Evolutionary conservation across 2,888 invertebrate species (phyloP).

Genomic region (Dolomedes plantarius): DNA sequence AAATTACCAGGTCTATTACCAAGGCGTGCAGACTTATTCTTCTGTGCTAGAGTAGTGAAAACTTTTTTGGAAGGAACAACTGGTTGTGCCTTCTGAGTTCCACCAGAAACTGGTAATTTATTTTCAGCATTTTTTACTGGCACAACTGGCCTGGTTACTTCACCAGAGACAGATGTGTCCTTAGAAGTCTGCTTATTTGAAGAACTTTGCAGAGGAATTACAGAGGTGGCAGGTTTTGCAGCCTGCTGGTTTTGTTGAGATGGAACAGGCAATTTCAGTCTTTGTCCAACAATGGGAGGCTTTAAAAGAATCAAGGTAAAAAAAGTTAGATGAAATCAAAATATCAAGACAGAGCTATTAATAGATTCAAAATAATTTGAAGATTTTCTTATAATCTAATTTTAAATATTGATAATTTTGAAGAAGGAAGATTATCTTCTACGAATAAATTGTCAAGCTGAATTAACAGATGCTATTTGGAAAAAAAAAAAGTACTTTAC

Average conservation of each 20-base stretch:
- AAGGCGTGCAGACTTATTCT: background rate
- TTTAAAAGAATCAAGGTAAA: no score
- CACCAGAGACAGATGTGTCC: background rate
- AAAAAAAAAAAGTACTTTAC: no score
- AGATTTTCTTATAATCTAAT: no score
- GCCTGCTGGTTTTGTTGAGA: constrained; percentile 1
- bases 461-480: no score
- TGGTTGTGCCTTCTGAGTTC: background rate
- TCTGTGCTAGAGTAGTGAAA: background rate
- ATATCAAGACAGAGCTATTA: no score
- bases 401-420: no score
- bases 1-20: background rate
- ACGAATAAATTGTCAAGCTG: no score
- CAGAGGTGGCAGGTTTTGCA: background rate
- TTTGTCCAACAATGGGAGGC: constrained; percentile 16
- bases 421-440: no score
- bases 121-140: background rate
- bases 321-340: background rate
- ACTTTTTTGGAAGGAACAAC: background rate
- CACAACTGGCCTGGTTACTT: background rate
- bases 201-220: background rate
- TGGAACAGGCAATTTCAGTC: background rate
- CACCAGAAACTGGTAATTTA: background rate
- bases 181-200: background rate
- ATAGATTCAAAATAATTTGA: no score